Conservation (phyloP, 2,797 vertebrate species). For the Fundulus diaphanus region DNA sequence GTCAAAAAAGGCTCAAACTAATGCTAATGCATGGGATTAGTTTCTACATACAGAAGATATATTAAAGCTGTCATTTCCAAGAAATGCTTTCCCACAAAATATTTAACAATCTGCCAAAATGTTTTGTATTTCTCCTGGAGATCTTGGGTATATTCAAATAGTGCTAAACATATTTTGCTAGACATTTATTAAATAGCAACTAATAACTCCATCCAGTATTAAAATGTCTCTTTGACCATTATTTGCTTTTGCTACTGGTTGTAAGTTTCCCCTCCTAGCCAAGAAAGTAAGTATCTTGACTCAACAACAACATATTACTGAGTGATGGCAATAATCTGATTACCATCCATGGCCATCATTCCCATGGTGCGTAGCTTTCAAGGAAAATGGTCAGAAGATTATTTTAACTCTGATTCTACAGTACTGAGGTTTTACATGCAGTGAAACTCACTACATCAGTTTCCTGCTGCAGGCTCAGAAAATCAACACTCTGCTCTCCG, state of each 20-base stretch:
- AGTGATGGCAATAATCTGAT: neutral
- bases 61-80: neutral
- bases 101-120: neutral
- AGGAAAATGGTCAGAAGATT: neutral
- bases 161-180: neutral
- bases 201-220: neutral
- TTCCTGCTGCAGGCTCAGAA: constrained; percentile 9
- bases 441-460: constrained; percentile 5
- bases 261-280: neutral
- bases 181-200: neutral
- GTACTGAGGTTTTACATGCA: constrained; percentile 1
- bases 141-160: neutral
- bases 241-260: neutral
- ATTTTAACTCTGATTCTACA: neutral
- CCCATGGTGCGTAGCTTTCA: neutral
- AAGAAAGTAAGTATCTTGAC: neutral
- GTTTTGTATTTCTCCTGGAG: neutral
- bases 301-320: too few relatives aligned
- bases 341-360: neutral
- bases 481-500: constrained; percentile 6
- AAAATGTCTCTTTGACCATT: neutral
- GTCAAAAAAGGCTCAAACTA: too few relatives aligned
- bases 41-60: too few relatives aligned
- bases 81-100: neutral
- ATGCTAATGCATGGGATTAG: too few relatives aligned